Conservation (phyloP, 2,888 invertebrate genomes). For the Mesorhabditis belari region DNA sequence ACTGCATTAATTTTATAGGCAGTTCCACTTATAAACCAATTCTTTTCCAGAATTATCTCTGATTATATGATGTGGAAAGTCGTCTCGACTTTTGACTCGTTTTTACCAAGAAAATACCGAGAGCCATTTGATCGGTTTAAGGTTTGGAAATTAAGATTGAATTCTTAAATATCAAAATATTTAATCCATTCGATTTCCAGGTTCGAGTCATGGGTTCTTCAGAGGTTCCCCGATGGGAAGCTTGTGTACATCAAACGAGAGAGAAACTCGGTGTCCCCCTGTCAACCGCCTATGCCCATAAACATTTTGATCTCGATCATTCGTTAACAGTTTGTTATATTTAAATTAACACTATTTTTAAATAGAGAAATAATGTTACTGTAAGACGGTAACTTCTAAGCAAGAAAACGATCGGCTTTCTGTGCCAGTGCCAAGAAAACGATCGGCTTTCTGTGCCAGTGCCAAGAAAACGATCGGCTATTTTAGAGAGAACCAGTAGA, state of each 20-base stretch:
- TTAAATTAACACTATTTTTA: too few species aligned
- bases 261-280: conserved; percentile 38
- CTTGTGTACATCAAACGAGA: conserved; percentile 36
- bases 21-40: too few species aligned
- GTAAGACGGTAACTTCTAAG: too few species aligned
- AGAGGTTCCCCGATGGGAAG: conserved; percentile 30
- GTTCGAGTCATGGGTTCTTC: background rate
- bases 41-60: conserved; percentile 25
- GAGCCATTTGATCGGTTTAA: conserved; percentile 26
- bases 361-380: too few species aligned
- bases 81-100: conserved; percentile 29
- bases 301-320: conserved; percentile 16
- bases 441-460: too few species aligned
- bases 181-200: background rate
- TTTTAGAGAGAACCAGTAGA: too few species aligned
- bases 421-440: too few species aligned
- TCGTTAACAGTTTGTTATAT: too few species aligned
- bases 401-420: too few species aligned
- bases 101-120: conserved; percentile 31
- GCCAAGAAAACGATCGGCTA: too few species aligned
- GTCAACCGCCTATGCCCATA: conserved; percentile 32
- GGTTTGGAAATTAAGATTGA: background rate
- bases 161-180: background rate
- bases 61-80: conserved; percentile 45
- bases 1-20: background rate